phyloP scores from a whole-genome alignment of 1,140 invertebrate species.

The Hestina assimilis region DNA sequence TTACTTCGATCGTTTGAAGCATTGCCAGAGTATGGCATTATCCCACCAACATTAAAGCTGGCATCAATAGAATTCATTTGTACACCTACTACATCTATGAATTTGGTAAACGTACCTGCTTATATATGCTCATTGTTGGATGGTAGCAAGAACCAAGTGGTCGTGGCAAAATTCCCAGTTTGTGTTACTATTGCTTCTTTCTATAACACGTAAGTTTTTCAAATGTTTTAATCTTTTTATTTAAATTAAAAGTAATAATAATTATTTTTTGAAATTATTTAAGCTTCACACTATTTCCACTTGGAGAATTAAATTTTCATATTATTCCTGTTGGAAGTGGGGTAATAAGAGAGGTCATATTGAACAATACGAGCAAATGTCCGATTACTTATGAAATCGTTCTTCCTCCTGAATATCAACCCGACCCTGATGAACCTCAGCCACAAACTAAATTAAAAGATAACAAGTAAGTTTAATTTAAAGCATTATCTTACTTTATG shows the following conservation, averaged over 20 bases:
- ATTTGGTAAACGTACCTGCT: slow-evolving; percentile 56
- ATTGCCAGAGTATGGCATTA: slow-evolving; percentile 48
- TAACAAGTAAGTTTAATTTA: slow-evolving; percentile 50
- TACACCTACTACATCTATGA: slow-evolving; percentile 60
- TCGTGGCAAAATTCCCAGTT: slow-evolving; percentile 68
- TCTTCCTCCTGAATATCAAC: slow-evolving; percentile 48
- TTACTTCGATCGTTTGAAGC: slow-evolving; percentile 56
- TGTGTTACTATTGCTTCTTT: slow-evolving; percentile 66
- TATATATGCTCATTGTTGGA: slow-evolving; percentile 65
- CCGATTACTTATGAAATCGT: slow-evolving; percentile 66
- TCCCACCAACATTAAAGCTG: slow-evolving; percentile 49
- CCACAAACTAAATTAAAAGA: slow-evolving; percentile 49
- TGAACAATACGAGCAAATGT: slow-evolving; percentile 72
- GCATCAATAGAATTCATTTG: slow-evolving; percentile 59
- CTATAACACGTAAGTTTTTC: slow-evolving; percentile 66
- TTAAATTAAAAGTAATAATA: background rate
- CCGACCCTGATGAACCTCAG: slow-evolving; percentile 30
- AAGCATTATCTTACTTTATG: background rate
- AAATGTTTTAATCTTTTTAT: background rate
- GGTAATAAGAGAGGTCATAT: slow-evolving; percentile 59
- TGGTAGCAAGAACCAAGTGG: slow-evolving; percentile 63
- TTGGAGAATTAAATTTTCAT: slow-evolving; percentile 69
- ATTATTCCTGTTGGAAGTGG: slow-evolving; percentile 63
- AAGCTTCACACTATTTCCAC: slow-evolving; percentile 66
- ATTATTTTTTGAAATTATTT: slow-evolving; percentile 24